Evolutionary conservation across 1,140 invertebrate genomes (phyloP).

Genomic region (Charaxes varanes): DNA sequence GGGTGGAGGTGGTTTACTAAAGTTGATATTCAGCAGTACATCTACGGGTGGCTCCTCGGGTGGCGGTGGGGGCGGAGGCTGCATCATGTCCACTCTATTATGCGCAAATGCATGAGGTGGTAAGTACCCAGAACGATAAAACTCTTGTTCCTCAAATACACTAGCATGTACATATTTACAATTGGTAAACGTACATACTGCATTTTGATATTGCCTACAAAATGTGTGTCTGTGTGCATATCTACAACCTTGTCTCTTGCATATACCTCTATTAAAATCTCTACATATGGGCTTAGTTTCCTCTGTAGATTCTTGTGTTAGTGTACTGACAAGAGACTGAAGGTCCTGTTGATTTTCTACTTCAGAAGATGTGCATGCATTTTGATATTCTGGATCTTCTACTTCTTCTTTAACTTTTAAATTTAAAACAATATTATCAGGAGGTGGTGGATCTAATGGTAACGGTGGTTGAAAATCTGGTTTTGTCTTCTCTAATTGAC

Average conservation of each 20-base stretch:
- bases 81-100: slow-evolving; percentile 19
- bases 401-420: slow-evolving; percentile 26
- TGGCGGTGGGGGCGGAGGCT: slow-evolving; percentile 22
- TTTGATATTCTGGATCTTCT: slow-evolving; percentile 24
- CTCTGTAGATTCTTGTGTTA: too few relatives aligned
- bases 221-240: slow-evolving; percentile 43
- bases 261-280: slow-evolving; percentile 44
- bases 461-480: slow-evolving; percentile 29
- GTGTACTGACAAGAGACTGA: too few relatives aligned
- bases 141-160: slow-evolving; percentile 48
- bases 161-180: slow-evolving; percentile 51
- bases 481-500: slow-evolving; percentile 5
- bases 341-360: too few relatives aligned
- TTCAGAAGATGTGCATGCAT: neutral
- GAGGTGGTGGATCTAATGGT: slow-evolving; percentile 27
- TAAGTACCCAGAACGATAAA: slow-evolving; percentile 38
- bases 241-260: slow-evolving; percentile 35
- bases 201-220: slow-evolving; percentile 46
- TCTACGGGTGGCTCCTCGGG: too few relatives aligned
- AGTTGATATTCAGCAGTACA: too few relatives aligned
- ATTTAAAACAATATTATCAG: slow-evolving; percentile 13
- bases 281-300: slow-evolving; percentile 31
- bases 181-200: slow-evolving; percentile 27
- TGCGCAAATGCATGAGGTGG: slow-evolving; percentile 35
- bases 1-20: too few relatives aligned